Percentiles rank a stretch among this genome's conserved stretches.
Conservation (phyloP, 2,888 invertebrate genomes). For the Platycheirus rosarum region DNA sequence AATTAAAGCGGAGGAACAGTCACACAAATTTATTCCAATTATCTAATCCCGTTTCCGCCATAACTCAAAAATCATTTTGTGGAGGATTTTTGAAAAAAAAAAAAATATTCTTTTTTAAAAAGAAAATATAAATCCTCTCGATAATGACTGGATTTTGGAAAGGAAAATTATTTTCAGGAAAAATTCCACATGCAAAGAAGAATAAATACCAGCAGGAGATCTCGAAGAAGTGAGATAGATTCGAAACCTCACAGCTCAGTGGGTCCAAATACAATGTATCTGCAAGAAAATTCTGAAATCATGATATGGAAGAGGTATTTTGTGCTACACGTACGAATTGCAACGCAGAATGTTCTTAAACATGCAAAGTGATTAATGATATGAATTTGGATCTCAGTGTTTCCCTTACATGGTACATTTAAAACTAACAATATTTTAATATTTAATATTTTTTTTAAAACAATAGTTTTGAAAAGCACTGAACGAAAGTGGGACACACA, state of each 20-base stretch:
- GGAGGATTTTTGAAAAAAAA: background rate
- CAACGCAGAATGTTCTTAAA: background rate
- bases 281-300: background rate
- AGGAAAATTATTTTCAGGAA: background rate
- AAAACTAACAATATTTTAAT: no score
- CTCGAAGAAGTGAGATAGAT: conserved; percentile 40
- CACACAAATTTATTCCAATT: conserved; percentile 1
- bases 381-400: no score
- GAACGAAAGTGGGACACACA: no score
- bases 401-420: no score
- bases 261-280: background rate
- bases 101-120: background rate
- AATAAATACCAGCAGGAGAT: conserved; percentile 63
- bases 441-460: no score
- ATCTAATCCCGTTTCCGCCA: conserved; percentile 12
- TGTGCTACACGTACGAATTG: background rate
- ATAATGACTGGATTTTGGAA: background rate
- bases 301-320: background rate
- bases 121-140: conserved; percentile 2
- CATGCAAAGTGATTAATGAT: no score
- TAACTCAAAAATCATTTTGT: background rate
- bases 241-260: conserved; percentile 23
- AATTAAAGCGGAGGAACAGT: background rate
- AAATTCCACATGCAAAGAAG: conserved; percentile 63
- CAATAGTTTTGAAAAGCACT: no score